Evolutionary conservation across 1,140 invertebrate genomes (phyloP), one percentile per base, ranked within the genome.

Genomic region (Anoplophora glabripennis): DNA sequence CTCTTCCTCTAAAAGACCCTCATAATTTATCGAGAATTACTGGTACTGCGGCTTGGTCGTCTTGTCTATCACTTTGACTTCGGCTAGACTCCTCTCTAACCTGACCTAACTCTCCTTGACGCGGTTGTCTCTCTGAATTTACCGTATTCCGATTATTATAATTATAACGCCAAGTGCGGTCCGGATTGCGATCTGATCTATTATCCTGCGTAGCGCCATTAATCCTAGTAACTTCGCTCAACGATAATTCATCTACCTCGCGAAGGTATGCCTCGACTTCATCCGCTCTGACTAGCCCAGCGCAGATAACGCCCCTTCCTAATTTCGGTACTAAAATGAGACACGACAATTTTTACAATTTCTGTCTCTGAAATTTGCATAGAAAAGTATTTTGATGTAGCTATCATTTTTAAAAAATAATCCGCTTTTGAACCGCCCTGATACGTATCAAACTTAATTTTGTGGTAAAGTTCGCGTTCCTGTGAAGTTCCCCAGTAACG

Each of bases 401-500:
- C n/a, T 5, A 37, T 3, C 4, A 47, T 28, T 47, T 47, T 47
- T 4, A 47, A 17, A 9, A 47, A 47, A 28, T 47, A 47, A 9
- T 47, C 45, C 9, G 45, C 45, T 18, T 18, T 47, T 3, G 45
- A 47, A 2, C 45, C 45, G 2, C 9, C 17, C 9, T 47, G n/a
- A 47, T 47, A 47, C 2, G n/a, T 15, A 15, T 9, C 45, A 47
- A 47, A 47, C 9, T 47, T 14, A 17, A 47, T 47, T 47, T 47
- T 47, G 2, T 47, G 14, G n/a, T 37, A 47, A 2, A 47, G 21
- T 47, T 47, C 45, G n/a, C 45, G 12, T 28, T 47, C 45, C 4
- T 12, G 40, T 3, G 40, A 3, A 2, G 21, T 2, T 28, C 21
- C 21, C 21, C 21, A 28, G 5, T 28, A 28, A 3, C 21, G 2